A percentile compares a stretch with the other conserved stretches of the same genome.
Conservation (phyloP, 2,888 invertebrate genomes). For the Rhagium mordax region DNA sequence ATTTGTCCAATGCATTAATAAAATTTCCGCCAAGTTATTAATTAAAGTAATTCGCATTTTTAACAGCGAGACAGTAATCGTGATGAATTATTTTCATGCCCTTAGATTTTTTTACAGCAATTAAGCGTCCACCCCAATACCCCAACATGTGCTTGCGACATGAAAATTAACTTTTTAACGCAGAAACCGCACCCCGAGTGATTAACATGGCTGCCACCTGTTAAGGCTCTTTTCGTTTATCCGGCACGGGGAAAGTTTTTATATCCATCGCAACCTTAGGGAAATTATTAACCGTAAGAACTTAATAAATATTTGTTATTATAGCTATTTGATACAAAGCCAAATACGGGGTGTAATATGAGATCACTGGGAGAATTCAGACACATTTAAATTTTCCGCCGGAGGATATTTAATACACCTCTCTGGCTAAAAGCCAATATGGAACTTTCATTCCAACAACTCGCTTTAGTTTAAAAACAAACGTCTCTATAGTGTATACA, state of each 20-base stretch:
- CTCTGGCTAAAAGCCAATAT: constrained; percentile 9
- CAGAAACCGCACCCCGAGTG: background rate
- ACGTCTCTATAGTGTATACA: background rate
- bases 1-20: too few species aligned
- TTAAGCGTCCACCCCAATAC: background rate
- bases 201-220: background rate
- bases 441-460: background rate
- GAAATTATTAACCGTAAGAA: background rate
- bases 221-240: background rate
- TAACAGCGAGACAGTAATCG: too few species aligned
- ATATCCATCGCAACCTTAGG: too few species aligned
- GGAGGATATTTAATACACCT: constrained; percentile 10
- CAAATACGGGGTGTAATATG: background rate
- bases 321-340: background rate
- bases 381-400: constrained; percentile 7
- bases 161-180: background rate
- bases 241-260: background rate
- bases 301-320: background rate
- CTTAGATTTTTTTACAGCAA: background rate
- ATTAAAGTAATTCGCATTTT: too few species aligned
- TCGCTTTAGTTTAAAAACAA: background rate
- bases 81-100: too few species aligned
- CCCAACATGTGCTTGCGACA: background rate
- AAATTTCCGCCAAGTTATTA: too few species aligned
- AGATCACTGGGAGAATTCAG: background rate